Evolutionary conservation across 2,113 vertebrate genomes (phyloP), one percentile per base, ranked within the genome.

Genomic region (Camelus dromedarius): DNA sequence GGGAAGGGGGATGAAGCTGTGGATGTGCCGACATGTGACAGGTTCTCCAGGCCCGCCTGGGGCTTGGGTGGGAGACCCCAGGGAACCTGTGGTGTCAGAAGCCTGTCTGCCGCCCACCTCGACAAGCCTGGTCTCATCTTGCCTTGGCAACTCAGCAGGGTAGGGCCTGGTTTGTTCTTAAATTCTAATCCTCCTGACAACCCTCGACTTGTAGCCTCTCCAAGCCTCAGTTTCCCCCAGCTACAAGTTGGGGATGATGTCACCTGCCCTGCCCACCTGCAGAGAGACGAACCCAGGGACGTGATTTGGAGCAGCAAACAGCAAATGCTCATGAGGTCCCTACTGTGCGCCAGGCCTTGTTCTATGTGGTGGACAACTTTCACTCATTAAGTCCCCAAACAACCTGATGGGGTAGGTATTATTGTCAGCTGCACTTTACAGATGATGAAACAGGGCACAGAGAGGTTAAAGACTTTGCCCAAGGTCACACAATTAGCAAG

Each of bases 141-240:
- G 80, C 48, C 28, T 81, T 28, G 56, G 87, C 82, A 86, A 85
- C 69, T 67, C 46, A 20, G 79, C 50, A 70, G 77, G 77, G 22
- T 38, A 72, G 42, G 87, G 87, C 70, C 80, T 84, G 22, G 64
- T 62, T 54, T 14, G 32, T 52, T n/a, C 15, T 86, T 93, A 48
- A 70, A 28, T 76, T 20, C 20, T 86, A 84, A 85, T 73, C 60
- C 48, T 92, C 54, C 58, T 0, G 0, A 89, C 35, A 52, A 5
- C 50, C 38, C 18, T 52, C 84, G 52, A 54, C 66, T 73, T 85
- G n/a, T 1, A 16, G 69, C 7, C 64, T 73, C 50, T 35, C 60
- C 22, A 18, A 42, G 52, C 56, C 89, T 97, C 92, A 93, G 89
- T 93, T 97, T 97, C 58, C 85, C 85, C 69, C 28, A 82, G 56